phyloP scores from a whole-genome alignment of 2,113 vertebrate species.

The Pomatostomus ruficeps region DNA sequence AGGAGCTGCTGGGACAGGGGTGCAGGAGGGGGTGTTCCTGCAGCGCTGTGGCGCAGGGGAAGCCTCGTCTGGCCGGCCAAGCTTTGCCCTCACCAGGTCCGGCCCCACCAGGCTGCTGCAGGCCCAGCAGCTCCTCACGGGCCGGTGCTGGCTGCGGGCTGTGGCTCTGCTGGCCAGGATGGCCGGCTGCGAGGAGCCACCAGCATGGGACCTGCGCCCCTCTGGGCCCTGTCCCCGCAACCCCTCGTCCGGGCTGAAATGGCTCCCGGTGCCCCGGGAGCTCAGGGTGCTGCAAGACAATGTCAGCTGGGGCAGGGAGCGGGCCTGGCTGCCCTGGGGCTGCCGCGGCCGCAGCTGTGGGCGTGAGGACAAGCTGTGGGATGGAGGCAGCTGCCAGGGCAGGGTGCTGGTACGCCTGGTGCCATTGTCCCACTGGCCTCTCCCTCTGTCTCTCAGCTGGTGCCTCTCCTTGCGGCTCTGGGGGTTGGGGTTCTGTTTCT shows the following conservation, averaged over 20 bases:
- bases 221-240: rapidly evolving
- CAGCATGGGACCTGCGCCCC: not conserved
- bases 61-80: rapidly evolving
- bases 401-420: not conserved
- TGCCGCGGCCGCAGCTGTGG: not conserved
- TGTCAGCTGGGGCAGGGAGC: no score
- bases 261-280: not conserved
- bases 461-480: not conserved
- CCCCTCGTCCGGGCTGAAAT: rapidly evolving
- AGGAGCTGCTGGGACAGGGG: not conserved
- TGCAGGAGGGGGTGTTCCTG: not conserved
- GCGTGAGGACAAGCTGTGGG: not conserved
- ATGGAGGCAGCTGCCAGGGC: not conserved
- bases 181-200: not conserved
- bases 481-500: not conserved
- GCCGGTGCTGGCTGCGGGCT: not conserved
- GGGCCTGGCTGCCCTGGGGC: not conserved
- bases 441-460: not conserved
- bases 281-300: not conserved
- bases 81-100: not conserved
- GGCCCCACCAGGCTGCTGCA: not conserved
- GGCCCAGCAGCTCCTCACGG: not conserved
- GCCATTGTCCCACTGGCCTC: not conserved
- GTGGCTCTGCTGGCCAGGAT: not conserved
- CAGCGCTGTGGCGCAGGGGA: not conserved